These are phyloP conservation scores for Caiman crocodilus DNA, from an alignment of 2,797 vertebrate genomes.

Conservation along the genomic window DNA sequence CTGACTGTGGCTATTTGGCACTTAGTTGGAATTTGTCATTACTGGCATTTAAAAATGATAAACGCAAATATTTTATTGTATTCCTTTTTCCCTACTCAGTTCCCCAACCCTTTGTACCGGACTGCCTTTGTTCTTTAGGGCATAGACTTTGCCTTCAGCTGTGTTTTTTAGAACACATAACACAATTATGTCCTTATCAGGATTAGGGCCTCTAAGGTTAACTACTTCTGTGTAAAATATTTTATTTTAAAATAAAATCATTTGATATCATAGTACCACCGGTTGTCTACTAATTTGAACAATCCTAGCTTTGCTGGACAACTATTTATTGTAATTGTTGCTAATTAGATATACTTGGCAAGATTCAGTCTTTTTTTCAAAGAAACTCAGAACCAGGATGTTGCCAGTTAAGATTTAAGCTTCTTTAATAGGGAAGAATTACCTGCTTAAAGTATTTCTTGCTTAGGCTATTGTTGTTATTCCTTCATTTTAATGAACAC, in stretches of 20 bases:
- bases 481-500: background rate
- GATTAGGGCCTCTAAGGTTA: background rate
- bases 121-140: fast-evolving
- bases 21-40: background rate
- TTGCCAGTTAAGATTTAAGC: background rate
- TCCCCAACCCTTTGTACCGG: background rate
- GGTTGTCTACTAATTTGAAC: no score
- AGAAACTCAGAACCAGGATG: background rate
- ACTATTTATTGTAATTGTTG: slow-evolving; percentile 23
- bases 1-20: background rate
- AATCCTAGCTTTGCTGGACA: slow-evolving; percentile 34
- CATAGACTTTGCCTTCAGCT: background rate
- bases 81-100: background rate
- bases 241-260: background rate
- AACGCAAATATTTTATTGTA: background rate
- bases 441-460: background rate
- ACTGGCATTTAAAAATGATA: background rate
- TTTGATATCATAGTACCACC: no score
- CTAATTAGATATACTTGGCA: slow-evolving; percentile 58
- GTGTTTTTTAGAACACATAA: background rate
- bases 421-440: background rate
- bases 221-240: background rate
- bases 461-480: background rate
- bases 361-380: slow-evolving; percentile 3
- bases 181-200: background rate